These are phyloP conservation scores for Hylomyscus alleni DNA, from an alignment of 2,797 vertebrate genomes.

Conservation along the genomic window DNA sequence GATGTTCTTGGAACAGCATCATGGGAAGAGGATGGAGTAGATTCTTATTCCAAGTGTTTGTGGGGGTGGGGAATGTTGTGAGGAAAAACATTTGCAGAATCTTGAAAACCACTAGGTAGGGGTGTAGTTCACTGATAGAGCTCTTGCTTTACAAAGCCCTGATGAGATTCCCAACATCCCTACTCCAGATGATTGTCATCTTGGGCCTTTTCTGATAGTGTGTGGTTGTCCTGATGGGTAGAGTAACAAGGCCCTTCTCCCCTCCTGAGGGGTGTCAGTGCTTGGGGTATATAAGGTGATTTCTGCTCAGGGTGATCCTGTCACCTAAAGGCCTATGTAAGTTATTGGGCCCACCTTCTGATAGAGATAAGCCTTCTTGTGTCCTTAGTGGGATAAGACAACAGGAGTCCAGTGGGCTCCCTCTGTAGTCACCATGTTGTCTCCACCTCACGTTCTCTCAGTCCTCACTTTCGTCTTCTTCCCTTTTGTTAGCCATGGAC, in stretches of 20 bases:
- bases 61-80: neutral
- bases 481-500: neutral
- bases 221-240: accelerated
- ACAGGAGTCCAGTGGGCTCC: neutral
- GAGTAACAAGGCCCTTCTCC: neutral
- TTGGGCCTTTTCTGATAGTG: neutral
- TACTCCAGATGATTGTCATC: neutral
- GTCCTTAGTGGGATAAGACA: neutral
- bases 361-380: neutral
- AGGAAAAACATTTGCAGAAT: neutral
- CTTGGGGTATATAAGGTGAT: neutral
- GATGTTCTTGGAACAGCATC: neutral
- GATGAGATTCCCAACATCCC: neutral
- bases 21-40: neutral
- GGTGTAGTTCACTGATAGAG: neutral
- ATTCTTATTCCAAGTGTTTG: neutral
- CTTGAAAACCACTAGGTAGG: neutral
- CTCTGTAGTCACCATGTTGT: too few relatives aligned
- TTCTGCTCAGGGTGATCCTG: neutral
- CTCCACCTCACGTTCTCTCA: neutral
- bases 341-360: neutral
- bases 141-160: neutral
- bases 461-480: neutral
- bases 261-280: neutral
- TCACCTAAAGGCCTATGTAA: neutral